phyloP scores from a whole-genome alignment of 2,113 vertebrate species.

The Lepisosteus oculatus region DNA sequence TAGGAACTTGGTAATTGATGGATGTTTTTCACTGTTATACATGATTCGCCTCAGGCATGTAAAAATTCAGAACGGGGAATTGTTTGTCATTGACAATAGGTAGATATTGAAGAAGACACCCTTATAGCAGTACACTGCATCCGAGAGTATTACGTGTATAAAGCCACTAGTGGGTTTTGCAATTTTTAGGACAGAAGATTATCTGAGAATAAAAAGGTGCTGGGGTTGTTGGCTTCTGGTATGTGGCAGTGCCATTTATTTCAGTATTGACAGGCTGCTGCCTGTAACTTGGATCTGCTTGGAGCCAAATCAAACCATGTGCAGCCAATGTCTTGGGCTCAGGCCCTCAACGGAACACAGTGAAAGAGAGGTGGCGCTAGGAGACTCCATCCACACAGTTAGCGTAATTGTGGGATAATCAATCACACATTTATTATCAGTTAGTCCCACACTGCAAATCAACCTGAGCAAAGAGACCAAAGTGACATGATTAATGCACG shows the following conservation, averaged over 20 bases:
- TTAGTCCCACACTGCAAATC: conserved; percentile 53
- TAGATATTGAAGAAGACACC: no score
- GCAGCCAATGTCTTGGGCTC: conserved; percentile 1
- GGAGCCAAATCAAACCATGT: neutral
- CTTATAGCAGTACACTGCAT: no score
- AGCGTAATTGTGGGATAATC: conserved; percentile 53
- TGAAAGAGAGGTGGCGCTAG: conserved; percentile 37
- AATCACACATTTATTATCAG: conserved; percentile 49
- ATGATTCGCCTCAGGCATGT: no score
- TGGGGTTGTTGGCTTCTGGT: neutral
- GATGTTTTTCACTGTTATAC: no score
- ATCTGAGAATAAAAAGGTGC: no score
- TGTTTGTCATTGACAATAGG: no score
- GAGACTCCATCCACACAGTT: conserved; percentile 46
- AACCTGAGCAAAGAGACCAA: conserved; percentile 48
- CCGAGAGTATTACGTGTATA: no score
- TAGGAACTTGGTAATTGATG: no score
- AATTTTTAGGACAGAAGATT: no score
- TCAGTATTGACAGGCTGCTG: neutral
- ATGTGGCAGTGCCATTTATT: neutral
- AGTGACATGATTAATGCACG: conserved; percentile 60
- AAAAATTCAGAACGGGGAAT: no score
- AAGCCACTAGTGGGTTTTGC: no score
- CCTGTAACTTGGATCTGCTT: neutral
- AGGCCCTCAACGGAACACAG: conserved; percentile 19